phyloP scores from a whole-genome alignment of 2,797 vertebrate species.

The Labroides dimidiatus region DNA sequence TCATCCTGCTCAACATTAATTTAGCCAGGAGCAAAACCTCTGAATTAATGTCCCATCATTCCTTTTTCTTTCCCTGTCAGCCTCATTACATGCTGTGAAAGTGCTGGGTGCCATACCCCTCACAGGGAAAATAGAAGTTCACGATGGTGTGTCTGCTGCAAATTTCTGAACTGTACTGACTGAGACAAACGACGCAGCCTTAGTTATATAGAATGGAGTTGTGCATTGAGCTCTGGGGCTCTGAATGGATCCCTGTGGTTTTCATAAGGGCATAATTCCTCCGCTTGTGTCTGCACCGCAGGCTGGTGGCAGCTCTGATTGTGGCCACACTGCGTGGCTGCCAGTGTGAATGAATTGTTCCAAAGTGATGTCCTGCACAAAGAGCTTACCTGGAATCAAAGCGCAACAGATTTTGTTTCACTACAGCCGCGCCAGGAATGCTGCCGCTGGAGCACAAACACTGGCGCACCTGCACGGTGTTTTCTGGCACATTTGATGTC shows the following conservation, averaged over 20 bases:
- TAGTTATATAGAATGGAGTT: conserved; percentile 62
- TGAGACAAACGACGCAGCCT: conserved; percentile 63
- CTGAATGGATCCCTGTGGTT: conserved; percentile 68
- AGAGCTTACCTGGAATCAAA: conserved; percentile 76
- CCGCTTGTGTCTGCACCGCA: conserved; percentile 69
- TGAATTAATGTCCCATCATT: conserved; percentile 69
- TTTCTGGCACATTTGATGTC: conserved; percentile 41
- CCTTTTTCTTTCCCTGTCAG: conserved; percentile 57
- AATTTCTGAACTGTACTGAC: conserved; percentile 50
- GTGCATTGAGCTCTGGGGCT: conserved; percentile 53
- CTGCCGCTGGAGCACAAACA: conserved; percentile 47
- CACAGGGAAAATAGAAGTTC: conserved; percentile 62
- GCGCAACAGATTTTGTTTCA: conserved; percentile 56
- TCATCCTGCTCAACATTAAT: conserved; percentile 74
- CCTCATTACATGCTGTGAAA: conserved; percentile 72
- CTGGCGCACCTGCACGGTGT: conserved; percentile 44
- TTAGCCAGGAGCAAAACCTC: conserved; percentile 74
- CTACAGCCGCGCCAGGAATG: conserved; percentile 49
- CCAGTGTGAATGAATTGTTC: conserved; percentile 75
- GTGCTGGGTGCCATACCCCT: conserved; percentile 59
- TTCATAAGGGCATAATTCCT: conserved; percentile 77
- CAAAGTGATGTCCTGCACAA: conserved; percentile 77
- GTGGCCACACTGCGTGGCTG: conserved; percentile 68
- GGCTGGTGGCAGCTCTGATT: conserved; percentile 73
- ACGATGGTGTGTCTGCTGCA: conserved; percentile 46